Evolutionary conservation across 2,113 vertebrate species (phyloP).

Genomic region (Jaculus jaculus): DNA sequence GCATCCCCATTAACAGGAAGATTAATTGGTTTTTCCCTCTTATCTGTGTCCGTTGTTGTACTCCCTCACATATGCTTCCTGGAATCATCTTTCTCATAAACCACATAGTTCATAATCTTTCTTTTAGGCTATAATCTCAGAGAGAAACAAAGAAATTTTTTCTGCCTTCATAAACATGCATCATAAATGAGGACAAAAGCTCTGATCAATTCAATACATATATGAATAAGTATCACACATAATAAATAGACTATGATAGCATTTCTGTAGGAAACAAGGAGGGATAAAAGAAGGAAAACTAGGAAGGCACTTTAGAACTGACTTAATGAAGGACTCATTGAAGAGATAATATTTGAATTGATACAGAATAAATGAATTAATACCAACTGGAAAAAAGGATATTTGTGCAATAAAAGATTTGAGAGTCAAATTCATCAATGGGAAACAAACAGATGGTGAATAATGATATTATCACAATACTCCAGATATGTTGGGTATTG

Average conservation of each 20-base stretch:
- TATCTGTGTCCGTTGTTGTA: neutral
- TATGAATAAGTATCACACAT: neutral
- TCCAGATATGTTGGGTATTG: neutral
- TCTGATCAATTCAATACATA: neutral
- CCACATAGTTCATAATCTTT: neutral
- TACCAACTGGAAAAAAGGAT: neutral
- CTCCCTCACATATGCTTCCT: neutral
- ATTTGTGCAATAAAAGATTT: neutral
- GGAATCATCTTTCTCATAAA: neutral
- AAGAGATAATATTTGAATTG: neutral
- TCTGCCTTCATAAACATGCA: neutral
- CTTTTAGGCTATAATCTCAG: neutral
- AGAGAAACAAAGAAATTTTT: neutral
- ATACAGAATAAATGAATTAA: neutral
- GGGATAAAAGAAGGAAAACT: neutral
- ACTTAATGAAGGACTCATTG: neutral
- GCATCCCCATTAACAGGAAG: neutral
- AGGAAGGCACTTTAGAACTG: neutral
- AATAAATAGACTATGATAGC: neutral
- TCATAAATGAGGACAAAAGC: neutral
- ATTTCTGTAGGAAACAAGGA: slow-evolving; percentile 5
- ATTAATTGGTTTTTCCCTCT: slow-evolving; percentile 1
- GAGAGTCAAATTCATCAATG: neutral
- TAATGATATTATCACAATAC: neutral
- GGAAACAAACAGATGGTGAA: neutral